Evolutionary conservation across 1,140 invertebrate genomes (phyloP), one percentile per base, ranked within the genome.

Genomic region (Hyles vespertilio): DNA sequence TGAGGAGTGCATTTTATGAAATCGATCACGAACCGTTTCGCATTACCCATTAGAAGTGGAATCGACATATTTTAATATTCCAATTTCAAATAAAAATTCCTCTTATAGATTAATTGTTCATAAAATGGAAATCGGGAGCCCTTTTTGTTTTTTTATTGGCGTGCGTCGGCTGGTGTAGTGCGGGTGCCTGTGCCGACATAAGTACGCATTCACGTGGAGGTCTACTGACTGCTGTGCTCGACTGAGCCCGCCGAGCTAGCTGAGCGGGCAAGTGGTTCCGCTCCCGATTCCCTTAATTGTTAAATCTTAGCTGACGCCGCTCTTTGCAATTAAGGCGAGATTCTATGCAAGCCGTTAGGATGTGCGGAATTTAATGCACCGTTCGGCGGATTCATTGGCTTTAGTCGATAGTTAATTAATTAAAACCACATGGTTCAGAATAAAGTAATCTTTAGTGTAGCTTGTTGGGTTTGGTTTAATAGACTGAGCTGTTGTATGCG

Each of bases 241-340:
- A 50, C 53, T 55, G 61, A 52, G 51, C 61, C 34, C 53, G n/a
- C 57, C 9, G 55, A 58, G 56, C 51, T 43, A 51, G 78, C 77
- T 81, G 77, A 81, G 61, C 72, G 71, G 63, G 74, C 77, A 59
- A 68, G 67, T 69, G 75, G 81, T 83, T 85, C 80, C 77, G 80
- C 71, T 76, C 54, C 71, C 69, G 78, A 80, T 77, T 79, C 70
- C 63, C 77, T 79, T 87, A 87, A 87, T 87, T 85, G 81, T 75
- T 79, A 81, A 84, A 79, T 87, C 83, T 87, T 84, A 84, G 81
- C 81, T 84, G 81, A 86, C 73, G 60, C 66, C 33, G 80, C 83
- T 79, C 77, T 84, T 84, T 79, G 77, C 77, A 86, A 84, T 87
- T 85, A 79, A 74, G 70, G 67, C 65, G 59, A 45, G 61, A 61